phyloP scores from a whole-genome alignment of 2,888 invertebrate genomes.

The Drepana falcataria region DNA sequence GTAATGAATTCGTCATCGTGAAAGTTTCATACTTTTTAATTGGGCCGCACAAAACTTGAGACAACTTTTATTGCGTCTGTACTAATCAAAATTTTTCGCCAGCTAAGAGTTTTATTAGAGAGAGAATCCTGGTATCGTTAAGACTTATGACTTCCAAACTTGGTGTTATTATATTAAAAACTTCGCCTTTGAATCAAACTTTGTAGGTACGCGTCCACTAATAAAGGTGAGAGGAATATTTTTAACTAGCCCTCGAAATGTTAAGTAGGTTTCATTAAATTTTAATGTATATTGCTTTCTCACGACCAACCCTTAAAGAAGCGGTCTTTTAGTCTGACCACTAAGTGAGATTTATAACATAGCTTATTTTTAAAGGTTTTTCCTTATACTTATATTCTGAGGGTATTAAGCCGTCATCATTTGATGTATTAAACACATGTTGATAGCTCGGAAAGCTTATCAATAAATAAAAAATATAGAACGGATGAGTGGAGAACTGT shows the following conservation, averaged over 20 bases:
- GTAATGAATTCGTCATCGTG: conserved; percentile 45
- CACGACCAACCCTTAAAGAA: not conserved
- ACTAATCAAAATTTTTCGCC: conserved; percentile 50
- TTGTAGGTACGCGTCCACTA: conserved; percentile 22
- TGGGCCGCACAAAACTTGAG: conserved; percentile 36
- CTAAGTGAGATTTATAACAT: not conserved
- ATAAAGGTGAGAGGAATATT: conserved; percentile 23
- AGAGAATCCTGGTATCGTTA: conserved; percentile 30
- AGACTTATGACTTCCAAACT: conserved; percentile 38
- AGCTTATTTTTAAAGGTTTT: not conserved
- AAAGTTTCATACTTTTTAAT: conserved; percentile 41
- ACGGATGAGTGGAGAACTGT: too few relatives aligned
- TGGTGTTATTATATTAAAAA: conserved; percentile 38
- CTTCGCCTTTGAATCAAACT: conserved; percentile 39
- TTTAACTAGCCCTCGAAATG: conserved; percentile 2
- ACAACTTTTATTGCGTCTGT: conserved; percentile 48
- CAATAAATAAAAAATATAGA: too few relatives aligned
- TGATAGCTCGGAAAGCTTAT: too few relatives aligned
- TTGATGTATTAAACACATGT: too few relatives aligned
- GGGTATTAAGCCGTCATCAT: too few relatives aligned
- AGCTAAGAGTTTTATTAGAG: conserved; percentile 38
- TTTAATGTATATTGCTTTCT: not conserved
- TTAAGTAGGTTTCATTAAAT: not conserved
- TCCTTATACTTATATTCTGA: too few relatives aligned
- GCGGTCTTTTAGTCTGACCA: not conserved